Evolutionary conservation across 2,113 vertebrate species (phyloP).

Genomic region (Candoia aspera): DNA sequence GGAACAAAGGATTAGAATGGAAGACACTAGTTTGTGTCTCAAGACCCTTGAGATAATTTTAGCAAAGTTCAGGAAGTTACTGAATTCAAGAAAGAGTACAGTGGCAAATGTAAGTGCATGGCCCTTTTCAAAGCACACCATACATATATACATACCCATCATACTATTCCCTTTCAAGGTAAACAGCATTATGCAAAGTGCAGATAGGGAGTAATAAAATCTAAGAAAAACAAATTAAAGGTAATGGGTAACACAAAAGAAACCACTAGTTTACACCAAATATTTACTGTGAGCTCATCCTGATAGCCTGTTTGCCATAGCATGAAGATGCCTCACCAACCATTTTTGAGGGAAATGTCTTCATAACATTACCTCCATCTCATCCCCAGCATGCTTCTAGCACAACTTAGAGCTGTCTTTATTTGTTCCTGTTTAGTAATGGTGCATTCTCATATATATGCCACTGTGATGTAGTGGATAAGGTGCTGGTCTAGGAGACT

Average conservation of each 20-base stretch:
- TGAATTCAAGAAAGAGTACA: not conserved
- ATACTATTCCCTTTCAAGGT: not conserved
- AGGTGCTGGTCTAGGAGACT: not conserved
- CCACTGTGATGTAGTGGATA: not conserved
- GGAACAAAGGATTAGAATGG: constrained; percentile 27
- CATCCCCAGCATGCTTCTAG: not conserved
- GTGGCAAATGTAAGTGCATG: not conserved
- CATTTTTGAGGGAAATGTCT: not conserved
- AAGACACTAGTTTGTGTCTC: constrained; percentile 15
- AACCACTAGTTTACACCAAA: not conserved
- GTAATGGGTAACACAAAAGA: not conserved
- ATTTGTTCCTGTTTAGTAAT: no score
- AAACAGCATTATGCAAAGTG: not conserved
- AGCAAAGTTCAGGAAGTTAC: not conserved
- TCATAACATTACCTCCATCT: not conserved
- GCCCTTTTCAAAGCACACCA: not conserved
- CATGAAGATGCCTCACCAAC: not conserved
- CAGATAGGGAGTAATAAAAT: not conserved
- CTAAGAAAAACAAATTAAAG: not conserved
- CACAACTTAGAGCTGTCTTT: no score
- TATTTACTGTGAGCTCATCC: not conserved
- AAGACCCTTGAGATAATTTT: not conserved
- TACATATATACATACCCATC: no score
- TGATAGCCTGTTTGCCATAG: not conserved
- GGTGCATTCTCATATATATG: no score